These are phyloP conservation scores for Callyntrura sp. DNA, from an alignment of 2,888 invertebrate species.

Conservation along the genomic window DNA sequence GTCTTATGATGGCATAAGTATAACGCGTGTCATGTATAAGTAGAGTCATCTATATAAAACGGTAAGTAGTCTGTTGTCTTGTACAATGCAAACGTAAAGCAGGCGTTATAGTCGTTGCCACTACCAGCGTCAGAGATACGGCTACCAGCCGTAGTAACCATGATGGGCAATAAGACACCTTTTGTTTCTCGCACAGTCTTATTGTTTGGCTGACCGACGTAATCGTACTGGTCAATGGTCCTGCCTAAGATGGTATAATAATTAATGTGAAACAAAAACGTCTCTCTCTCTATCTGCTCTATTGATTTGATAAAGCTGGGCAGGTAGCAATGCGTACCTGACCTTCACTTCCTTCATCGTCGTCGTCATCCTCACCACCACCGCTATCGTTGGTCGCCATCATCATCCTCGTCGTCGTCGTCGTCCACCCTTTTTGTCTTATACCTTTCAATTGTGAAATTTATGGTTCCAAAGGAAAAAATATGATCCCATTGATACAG, in stretches of 20 bases:
- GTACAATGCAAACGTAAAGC: too few relatives aligned
- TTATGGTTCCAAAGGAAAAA: slow-evolving; percentile 54
- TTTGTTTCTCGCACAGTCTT: too few relatives aligned
- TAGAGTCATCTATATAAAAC: slow-evolving; percentile 35
- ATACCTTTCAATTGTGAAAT: slow-evolving; percentile 62
- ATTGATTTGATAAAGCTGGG: neutral
- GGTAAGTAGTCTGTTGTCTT: slow-evolving; percentile 37
- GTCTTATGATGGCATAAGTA: neutral
- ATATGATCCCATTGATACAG: slow-evolving; percentile 30
- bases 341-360: slow-evolving; percentile 67
- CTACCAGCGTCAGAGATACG: too few relatives aligned
- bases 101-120: too few relatives aligned
- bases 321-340: slow-evolving; percentile 52
- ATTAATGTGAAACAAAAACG: slow-evolving; percentile 17
- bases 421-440: slow-evolving; percentile 59
- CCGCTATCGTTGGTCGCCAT: too few relatives aligned
- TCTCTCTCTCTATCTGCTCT: too few relatives aligned
- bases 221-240: too few relatives aligned
- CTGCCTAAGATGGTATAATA: slow-evolving; percentile 25
- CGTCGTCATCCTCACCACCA: slow-evolving; percentile 20
- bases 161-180: slow-evolving; percentile 19
- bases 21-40: neutral
- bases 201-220: too few relatives aligned
- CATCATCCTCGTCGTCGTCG: too few relatives aligned
- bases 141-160: too few relatives aligned